phyloP scores from a whole-genome alignment of 2,113 vertebrate species.

The Gadus chalcogrammus region DNA sequence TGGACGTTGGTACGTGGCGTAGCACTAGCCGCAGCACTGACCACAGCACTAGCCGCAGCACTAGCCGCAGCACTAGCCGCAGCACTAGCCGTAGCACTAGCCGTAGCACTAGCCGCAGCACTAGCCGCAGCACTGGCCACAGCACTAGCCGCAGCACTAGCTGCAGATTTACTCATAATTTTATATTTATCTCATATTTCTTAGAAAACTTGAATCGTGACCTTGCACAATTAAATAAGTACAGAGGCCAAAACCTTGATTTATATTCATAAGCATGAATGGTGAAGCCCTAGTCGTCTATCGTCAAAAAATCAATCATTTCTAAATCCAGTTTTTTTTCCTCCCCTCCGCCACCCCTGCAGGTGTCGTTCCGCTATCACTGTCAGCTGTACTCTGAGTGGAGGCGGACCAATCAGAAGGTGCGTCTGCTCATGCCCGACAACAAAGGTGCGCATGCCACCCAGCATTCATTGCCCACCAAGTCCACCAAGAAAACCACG shows the following conservation, averaged over 20 bases:
- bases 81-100: too few relatives aligned
- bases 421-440: conserved; percentile 80
- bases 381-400: conserved; percentile 94
- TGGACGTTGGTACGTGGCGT: conserved; percentile 87
- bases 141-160: too few relatives aligned
- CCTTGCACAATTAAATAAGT: too few relatives aligned
- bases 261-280: too few relatives aligned
- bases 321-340: neutral
- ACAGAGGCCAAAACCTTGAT: too few relatives aligned
- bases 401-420: conserved; percentile 93
- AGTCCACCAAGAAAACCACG: conserved; percentile 83
- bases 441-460: conserved; percentile 69
- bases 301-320: conserved; percentile 12
- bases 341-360: conserved; percentile 14
- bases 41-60: too few relatives aligned
- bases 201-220: too few relatives aligned
- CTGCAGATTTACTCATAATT: too few relatives aligned
- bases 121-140: too few relatives aligned
- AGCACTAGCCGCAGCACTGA: neutral
- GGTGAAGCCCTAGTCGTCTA: conserved; percentile 2
- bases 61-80: too few relatives aligned
- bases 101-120: too few relatives aligned
- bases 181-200: too few relatives aligned
- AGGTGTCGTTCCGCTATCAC: conserved; percentile 95
- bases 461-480: conserved; percentile 77